A percentile compares a stretch with the other conserved stretches of the same genome.
These are phyloP conservation scores for Cyphomyrus discorhynchus DNA, from an alignment of 2,113 vertebrate genomes.

Conservation along the genomic window DNA sequence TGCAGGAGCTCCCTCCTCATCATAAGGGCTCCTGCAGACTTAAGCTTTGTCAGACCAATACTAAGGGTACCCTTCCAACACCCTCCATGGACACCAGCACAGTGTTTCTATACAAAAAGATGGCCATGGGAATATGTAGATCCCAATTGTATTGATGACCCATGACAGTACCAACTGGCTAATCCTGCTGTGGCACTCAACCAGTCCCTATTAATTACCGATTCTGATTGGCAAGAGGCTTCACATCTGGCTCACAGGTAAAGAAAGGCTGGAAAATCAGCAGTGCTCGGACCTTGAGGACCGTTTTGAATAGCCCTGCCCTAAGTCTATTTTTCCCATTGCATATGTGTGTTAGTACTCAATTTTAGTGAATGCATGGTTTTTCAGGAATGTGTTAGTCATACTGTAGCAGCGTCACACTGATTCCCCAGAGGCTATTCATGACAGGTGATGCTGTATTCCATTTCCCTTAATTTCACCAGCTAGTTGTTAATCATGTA, in stretches of 20 bases:
- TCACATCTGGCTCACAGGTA: no score
- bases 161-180: background rate
- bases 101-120: background rate
- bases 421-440: background rate
- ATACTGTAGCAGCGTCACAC: background rate
- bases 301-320: background rate
- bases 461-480: background rate
- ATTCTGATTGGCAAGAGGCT: no score
- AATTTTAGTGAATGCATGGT: background rate
- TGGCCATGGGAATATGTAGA: background rate
- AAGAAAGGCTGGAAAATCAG: no score
- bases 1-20: background rate
- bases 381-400: background rate
- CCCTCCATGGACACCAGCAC: background rate
- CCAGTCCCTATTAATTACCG: background rate
- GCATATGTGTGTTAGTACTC: background rate
- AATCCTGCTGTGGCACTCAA: background rate
- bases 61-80: background rate
- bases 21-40: background rate
- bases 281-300: no score
- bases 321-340: background rate
- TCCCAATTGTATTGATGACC: background rate
- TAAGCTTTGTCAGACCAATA: background rate
- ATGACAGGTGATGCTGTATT: background rate
- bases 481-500: background rate